Evolutionary conservation across 2,797 vertebrate genomes (phyloP).

Genomic region (Takifugu rubripes): DNA sequence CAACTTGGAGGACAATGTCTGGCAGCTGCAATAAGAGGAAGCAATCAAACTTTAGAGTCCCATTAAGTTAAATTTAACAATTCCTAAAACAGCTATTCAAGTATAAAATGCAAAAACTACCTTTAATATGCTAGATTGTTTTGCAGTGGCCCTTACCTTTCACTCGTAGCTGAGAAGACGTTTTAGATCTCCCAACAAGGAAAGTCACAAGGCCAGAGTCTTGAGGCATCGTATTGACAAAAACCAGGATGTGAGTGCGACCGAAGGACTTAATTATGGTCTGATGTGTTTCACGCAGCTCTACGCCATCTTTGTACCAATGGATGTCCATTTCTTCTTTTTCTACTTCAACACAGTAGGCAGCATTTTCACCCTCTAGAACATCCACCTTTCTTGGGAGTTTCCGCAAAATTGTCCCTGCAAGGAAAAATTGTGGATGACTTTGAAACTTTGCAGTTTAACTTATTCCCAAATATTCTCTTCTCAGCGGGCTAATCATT

Average conservation of each 20-base stretch:
- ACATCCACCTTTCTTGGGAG: slow-evolving; percentile 94
- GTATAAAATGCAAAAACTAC: background rate
- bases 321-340: slow-evolving; percentile 85
- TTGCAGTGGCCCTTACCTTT: slow-evolving; percentile 81
- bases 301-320: slow-evolving; percentile 88
- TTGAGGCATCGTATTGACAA: slow-evolving; percentile 90
- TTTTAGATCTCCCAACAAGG: slow-evolving; percentile 84
- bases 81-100: background rate
- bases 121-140: background rate
- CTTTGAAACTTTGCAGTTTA: background rate
- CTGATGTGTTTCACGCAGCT: slow-evolving; percentile 81
- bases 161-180: slow-evolving; percentile 90
- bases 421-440: slow-evolving; percentile 13
- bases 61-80: background rate
- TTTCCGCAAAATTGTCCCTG: slow-evolving; percentile 89
- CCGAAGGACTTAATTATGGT: slow-evolving; percentile 93
- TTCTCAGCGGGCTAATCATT: background rate
- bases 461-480: background rate
- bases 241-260: slow-evolving; percentile 91
- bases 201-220: slow-evolving; percentile 91
- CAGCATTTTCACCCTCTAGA: slow-evolving; percentile 94
- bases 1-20: slow-evolving; percentile 85
- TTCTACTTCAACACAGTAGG: slow-evolving; percentile 91
- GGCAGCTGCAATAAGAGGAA: slow-evolving; percentile 73
- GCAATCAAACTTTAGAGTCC: slow-evolving; percentile 4